These are phyloP conservation scores for Chloropsis hardwickii DNA, from an alignment of 2,113 vertebrate genomes.

Conservation along the genomic window DNA sequence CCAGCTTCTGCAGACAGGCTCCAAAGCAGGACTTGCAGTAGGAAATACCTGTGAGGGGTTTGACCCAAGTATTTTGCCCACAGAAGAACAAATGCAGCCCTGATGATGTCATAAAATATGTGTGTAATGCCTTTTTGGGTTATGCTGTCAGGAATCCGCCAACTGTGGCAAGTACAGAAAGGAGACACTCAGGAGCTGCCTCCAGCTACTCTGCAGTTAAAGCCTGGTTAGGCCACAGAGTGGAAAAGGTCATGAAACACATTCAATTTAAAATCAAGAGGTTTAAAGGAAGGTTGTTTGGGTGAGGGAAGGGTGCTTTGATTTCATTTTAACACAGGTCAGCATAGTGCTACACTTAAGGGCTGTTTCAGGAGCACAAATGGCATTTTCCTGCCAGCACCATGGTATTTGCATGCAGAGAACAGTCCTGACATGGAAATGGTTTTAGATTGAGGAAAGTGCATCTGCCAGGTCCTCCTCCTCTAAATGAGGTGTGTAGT, in stretches of 20 bases:
- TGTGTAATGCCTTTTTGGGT: neutral
- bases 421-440: neutral
- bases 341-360: neutral
- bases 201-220: neutral
- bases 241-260: neutral
- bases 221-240: neutral
- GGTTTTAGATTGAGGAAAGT: neutral
- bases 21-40: neutral
- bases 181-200: neutral
- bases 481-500: neutral
- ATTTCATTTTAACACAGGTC: neutral
- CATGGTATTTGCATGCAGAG: neutral
- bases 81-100: neutral
- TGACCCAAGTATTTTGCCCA: neutral
- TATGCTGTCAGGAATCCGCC: neutral
- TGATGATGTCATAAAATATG: neutral
- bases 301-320: neutral
- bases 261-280: neutral
- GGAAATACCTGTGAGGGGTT: neutral
- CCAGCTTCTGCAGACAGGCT: neutral
- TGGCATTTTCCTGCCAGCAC: fast-evolving
- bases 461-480: neutral
- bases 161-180: neutral
- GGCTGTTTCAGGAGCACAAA: fast-evolving
- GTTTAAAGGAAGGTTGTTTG: neutral